Evolutionary conservation across 2,888 invertebrate genomes (phyloP), one percentile per base, ranked within the genome.

Genomic region (Allolobophora icterica): DNA sequence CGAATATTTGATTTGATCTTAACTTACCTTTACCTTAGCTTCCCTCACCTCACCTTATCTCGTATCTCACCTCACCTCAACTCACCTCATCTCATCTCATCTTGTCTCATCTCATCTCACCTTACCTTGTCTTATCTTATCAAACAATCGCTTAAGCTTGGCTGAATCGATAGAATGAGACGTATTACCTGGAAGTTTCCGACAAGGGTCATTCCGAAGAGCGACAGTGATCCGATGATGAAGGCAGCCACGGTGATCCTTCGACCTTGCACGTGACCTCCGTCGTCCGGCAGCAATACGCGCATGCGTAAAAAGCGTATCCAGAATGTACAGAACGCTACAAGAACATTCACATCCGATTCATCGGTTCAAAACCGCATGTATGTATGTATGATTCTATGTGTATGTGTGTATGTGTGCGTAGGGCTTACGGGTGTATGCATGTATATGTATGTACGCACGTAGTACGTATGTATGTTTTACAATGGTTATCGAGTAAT

Each of bases 171-270:
- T n/a, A n/a, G 71, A 30, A 30, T 71, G 71, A 71, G 71, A 71
- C n/a, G 30, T 17, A 11, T 52, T 38, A 87, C 87, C 87, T 87
- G 87, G 15, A 87, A 87, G n/a, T 35, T 87, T 17, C 87, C 87
- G 38, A 87, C 87, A 6, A 87, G 87, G 30, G 87, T 87, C 87
- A 87, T 87, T 87, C 87, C 87, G 87, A 87, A 87, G 87, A 87
- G 87, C 0, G 87, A 87, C 34, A 87, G 87, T 0, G 87, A 87
- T 11, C 87, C 87, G 21, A 87, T 21, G 87, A 87, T 0, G 24
- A 87, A 87, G 24, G 87, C 87, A n/a, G 19, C 87, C 6, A 24
- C 11, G 34, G 6, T 38, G 1, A 87, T 4, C 19, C 38, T 34
- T 8, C 35, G 21, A 11, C 4, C 5, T 35, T 35, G 0, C 34